phyloP scores from a whole-genome alignment of 1,140 invertebrate species.

The Steinernema khuongi region DNA sequence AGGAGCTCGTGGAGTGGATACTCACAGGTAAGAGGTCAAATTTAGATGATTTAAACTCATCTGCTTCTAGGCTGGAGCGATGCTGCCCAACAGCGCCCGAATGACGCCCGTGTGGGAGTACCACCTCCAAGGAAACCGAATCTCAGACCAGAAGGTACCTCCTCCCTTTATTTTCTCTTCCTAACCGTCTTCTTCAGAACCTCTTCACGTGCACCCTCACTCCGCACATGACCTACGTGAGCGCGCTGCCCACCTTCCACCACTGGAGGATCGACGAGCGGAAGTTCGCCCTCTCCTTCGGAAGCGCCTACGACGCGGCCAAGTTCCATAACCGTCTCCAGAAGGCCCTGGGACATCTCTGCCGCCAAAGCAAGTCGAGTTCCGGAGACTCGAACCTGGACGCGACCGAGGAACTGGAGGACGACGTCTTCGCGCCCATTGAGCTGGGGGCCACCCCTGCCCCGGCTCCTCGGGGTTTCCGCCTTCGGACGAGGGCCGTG shows the following conservation, averaged over 20 bases:
- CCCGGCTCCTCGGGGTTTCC: slow-evolving; percentile 10
- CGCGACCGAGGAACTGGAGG: slow-evolving; percentile 24
- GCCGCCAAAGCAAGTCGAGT: slow-evolving; percentile 33
- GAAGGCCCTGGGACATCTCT: slow-evolving; percentile 26
- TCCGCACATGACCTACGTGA: slow-evolving; percentile 25
- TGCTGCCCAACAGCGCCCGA: neutral
- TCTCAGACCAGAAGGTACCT: slow-evolving; percentile 19
- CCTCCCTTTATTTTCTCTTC: slow-evolving; percentile 1
- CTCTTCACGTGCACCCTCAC: slow-evolving; percentile 23
- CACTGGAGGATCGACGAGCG: slow-evolving; percentile 30
- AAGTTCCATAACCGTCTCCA: slow-evolving; percentile 30
- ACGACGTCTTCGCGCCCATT: slow-evolving; percentile 25
- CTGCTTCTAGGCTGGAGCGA: slow-evolving; percentile 8
- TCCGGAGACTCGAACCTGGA: slow-evolving; percentile 30
- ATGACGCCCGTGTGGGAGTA: slow-evolving; percentile 30
- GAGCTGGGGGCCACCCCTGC: neutral
- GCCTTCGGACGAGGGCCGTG: neutral
- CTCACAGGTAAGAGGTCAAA: slow-evolving; percentile 1
- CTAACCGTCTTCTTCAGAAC: slow-evolving; percentile 17
- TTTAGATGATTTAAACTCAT: slow-evolving; percentile 9
- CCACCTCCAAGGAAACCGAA: slow-evolving; percentile 24
- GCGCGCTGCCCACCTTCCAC: slow-evolving; percentile 28
- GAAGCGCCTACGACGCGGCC: slow-evolving; percentile 19
- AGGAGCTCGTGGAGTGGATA: slow-evolving; percentile 28
- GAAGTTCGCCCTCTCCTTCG: slow-evolving; percentile 27